Percentiles rank a stretch among this genome's conserved stretches.
phyloP scores from a whole-genome alignment of 2,113 vertebrate genomes.

The Orycteropus afer region DNA sequence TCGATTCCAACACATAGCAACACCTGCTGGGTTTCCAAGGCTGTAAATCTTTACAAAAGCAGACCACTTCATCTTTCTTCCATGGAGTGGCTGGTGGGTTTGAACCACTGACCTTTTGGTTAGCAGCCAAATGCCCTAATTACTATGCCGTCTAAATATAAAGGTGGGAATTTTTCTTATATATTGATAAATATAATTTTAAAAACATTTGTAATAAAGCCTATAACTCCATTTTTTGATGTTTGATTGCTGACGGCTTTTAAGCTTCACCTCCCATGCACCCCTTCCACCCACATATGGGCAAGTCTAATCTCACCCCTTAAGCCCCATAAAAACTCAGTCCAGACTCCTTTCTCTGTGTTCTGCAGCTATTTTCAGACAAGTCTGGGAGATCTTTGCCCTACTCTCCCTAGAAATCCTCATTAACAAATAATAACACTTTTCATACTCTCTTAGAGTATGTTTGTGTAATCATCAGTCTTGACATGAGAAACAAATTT shows the following conservation, averaged over 20 bases:
- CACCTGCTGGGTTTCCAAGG: too few relatives aligned
- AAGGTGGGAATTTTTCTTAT: not conserved
- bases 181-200: not conserved
- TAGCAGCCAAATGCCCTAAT: too few relatives aligned
- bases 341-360: not conserved
- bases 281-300: not conserved
- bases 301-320: not conserved
- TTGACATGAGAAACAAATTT: not conserved
- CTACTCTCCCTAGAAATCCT: not conserved
- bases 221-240: not conserved
- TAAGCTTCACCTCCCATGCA: not conserved
- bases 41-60: too few relatives aligned
- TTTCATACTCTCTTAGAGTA: not conserved
- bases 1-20: too few relatives aligned
- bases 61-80: too few relatives aligned
- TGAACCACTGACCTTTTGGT: too few relatives aligned
- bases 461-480: not conserved
- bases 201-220: not conserved
- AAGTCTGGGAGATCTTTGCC: not conserved
- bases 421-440: not conserved
- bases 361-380: not conserved
- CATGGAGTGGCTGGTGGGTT: too few relatives aligned
- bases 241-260: not conserved
- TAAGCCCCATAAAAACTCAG: not conserved
- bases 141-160: not conserved